Conservation (phyloP, 2,113 vertebrate species). For the Calonectris borealis region DNA sequence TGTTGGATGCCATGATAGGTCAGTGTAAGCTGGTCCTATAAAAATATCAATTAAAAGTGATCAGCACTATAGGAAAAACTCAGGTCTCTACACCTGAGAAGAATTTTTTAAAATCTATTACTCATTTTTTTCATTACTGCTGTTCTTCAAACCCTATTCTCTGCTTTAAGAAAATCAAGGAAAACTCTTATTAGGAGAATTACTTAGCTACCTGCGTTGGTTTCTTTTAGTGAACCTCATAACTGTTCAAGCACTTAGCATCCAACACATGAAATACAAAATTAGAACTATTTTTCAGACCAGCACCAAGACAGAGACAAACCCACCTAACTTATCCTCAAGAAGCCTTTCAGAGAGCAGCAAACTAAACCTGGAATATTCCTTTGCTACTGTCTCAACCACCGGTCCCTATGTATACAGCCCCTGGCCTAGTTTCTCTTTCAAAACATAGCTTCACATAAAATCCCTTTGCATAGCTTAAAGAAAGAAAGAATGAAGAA, state of each 20-base stretch:
- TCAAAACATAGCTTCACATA: not conserved
- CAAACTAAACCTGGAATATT: not conserved
- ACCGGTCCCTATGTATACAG: fast-evolving
- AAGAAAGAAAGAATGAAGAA: not conserved
- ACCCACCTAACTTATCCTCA: not conserved
- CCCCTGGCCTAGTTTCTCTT: not conserved
- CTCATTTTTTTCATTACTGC: not conserved
- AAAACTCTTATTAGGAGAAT: not conserved
- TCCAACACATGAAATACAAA: not conserved
- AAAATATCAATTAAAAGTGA: slow-evolving; percentile 5
- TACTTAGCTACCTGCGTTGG: not conserved
- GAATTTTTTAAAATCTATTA: not conserved
- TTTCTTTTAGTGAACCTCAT: not conserved
- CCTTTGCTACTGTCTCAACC: not conserved
- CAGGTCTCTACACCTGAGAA: not conserved
- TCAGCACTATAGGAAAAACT: not conserved
- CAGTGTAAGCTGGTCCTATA: slow-evolving; percentile 29
- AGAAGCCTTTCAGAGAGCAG: not conserved
- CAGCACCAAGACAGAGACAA: not conserved
- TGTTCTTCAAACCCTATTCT: not conserved
- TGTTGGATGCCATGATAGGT: slow-evolving; percentile 69
- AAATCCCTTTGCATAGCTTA: not conserved
- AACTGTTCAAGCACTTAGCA: not conserved
- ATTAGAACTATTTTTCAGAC: not conserved
- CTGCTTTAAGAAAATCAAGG: not conserved